Evolutionary conservation across 92 coral and sea anemone species (phyloP), one percentile per base, ranked within the genome.

Genomic region (Epizoanthus fatuus): DNA sequence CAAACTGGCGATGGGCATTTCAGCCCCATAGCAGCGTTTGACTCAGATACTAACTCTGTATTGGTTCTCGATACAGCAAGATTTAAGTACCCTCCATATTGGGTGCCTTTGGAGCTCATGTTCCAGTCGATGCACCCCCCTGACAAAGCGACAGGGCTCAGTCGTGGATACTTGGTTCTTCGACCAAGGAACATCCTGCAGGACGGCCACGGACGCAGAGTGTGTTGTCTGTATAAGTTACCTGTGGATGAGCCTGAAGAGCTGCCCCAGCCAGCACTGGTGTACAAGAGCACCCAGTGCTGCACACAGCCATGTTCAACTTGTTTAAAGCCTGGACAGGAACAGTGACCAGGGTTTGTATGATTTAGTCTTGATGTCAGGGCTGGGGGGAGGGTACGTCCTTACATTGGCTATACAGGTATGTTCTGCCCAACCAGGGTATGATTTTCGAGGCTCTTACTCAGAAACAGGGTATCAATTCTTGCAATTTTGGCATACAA

Each of bases 1-100:
- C 99, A 96, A 81, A 86, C 94, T 1, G 98, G 99, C 1, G 92
- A 92, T 38, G 99, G 99, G 29, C 99, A 96, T 69, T 96, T 92
- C 59, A 94, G 98, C 42, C 99, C 99, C 19, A 83, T 96, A 47
- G 99, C 98, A 55, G 99, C 98, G 11, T 76, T 90, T 22, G 98
- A 94, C 80, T 6, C 6, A 6, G 98, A 95, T 57, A 87, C 96
- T 7, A 93, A 92, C 68, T 86, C 95, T 17, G 96, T 86, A 2
- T 74, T 96, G 69, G 81, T 96, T 63, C 89, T 96, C 38, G 99
- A 96, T 76, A 95, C 98, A 20, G 99, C 99, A 47, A 80, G 99
- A 44, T 96, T 94, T 39, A 96, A 94, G 65, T 96, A 96, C 66
- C 98, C 98, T 19, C 99, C 98, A 0, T 90, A 96, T 63, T 96